These are phyloP conservation scores for Coryphaenoides rupestris DNA, from an alignment of 2,113 vertebrate species.

Conservation along the genomic window DNA sequence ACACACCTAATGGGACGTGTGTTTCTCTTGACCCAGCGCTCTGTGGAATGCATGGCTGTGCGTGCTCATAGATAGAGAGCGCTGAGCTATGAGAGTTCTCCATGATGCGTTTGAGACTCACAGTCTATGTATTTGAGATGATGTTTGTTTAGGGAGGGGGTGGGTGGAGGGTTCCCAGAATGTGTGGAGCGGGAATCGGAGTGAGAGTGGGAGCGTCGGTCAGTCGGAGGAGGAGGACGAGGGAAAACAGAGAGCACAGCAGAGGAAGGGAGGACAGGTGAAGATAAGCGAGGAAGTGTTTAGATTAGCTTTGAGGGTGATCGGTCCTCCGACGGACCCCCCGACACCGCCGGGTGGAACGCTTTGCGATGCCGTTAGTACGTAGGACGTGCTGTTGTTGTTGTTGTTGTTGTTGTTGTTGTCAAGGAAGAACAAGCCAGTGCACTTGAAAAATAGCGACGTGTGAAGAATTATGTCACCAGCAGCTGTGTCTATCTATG, in stretches of 20 bases:
- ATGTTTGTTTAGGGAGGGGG: neutral
- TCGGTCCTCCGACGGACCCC: conserved; percentile 42
- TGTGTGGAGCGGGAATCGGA: conserved; percentile 19
- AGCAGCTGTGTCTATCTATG: neutral
- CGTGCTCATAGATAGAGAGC: neutral
- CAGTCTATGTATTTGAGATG: too few relatives aligned
- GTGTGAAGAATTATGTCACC: too few relatives aligned
- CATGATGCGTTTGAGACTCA: too few relatives aligned
- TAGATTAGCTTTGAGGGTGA: conserved; percentile 48
- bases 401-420: too few relatives aligned
- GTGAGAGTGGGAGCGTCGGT: neutral
- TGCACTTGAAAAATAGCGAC: too few relatives aligned
- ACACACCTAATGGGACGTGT: conserved; percentile 25
- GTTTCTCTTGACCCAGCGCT: conserved; percentile 21
- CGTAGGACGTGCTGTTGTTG: too few relatives aligned
- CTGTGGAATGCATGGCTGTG: conserved; percentile 34
- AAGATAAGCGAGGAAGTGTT: conserved; percentile 44
- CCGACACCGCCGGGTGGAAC: too few relatives aligned
- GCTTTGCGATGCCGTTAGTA: too few relatives aligned
- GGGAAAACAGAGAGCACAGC: conserved; percentile 14
- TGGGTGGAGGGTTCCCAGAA: conserved; percentile 18
- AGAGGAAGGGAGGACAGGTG: conserved; percentile 16
- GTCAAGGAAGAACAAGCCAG: too few relatives aligned
- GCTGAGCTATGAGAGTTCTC: too few relatives aligned
- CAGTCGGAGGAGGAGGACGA: too few relatives aligned